Evolutionary conservation across 2,888 invertebrate genomes (phyloP).

Genomic region (Sussaba pulchella): DNA sequence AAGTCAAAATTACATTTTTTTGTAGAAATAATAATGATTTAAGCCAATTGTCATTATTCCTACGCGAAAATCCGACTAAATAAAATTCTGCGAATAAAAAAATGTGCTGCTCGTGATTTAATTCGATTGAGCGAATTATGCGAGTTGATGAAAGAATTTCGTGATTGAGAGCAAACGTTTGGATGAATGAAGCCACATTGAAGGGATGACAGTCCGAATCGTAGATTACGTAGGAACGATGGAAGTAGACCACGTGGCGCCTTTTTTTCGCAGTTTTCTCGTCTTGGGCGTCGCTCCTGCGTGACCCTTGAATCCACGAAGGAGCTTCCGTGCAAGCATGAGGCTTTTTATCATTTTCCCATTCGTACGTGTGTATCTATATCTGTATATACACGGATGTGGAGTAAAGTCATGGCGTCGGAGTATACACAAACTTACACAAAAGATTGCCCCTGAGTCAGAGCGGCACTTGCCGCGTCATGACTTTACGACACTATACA

Average conservation of each 20-base stretch:
- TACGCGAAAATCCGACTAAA: too few relatives aligned
- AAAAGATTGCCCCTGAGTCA: constrained; percentile 52
- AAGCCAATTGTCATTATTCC: too few relatives aligned
- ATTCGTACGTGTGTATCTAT: too few relatives aligned
- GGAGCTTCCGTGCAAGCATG: constrained; percentile 31
- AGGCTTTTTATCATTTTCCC: constrained; percentile 49
- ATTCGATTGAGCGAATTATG: too few relatives aligned
- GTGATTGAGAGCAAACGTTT: too few relatives aligned
- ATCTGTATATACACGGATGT: not conserved
- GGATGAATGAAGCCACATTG: not conserved
- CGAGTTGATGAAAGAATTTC: too few relatives aligned
- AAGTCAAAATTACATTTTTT: too few relatives aligned
- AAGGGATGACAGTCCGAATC: not conserved
- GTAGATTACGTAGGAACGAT: constrained; percentile 51
- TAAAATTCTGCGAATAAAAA: too few relatives aligned
- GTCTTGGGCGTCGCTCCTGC: not conserved
- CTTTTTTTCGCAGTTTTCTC: constrained; percentile 33
- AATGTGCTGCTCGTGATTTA: too few relatives aligned
- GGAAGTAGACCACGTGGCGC: constrained; percentile 57
- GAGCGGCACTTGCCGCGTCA: constrained; percentile 55
- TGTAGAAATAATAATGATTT: too few relatives aligned
- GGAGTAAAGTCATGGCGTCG: not conserved
- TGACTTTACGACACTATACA: constrained; percentile 60
- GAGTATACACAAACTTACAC: constrained; percentile 31
- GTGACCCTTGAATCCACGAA: constrained; percentile 11